Percentiles rank a stretch among this genome's conserved stretches.
These are phyloP conservation scores for Agrotis puta DNA, from an alignment of 2,888 invertebrate species.

Conservation along the genomic window DNA sequence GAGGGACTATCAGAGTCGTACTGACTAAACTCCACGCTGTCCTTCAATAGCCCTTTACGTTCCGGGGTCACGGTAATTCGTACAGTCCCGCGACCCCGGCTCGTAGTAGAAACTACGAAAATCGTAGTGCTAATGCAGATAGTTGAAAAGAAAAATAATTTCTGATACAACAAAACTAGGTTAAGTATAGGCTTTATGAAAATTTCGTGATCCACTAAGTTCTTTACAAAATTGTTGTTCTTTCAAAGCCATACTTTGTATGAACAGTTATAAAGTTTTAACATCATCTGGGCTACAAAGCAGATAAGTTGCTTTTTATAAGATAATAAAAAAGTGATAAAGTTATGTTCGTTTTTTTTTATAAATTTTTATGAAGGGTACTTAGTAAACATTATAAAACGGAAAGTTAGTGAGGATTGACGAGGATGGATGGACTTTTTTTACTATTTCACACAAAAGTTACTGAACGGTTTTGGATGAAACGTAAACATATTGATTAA, in stretches of 20 bases:
- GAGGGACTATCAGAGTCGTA: no score
- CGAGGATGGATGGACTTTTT: no score
- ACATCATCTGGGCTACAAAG: constrained; percentile 11
- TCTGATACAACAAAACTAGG: not conserved
- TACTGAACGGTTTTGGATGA: no score
- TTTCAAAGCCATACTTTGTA: constrained; percentile 35
- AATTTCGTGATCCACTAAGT: constrained; percentile 9
- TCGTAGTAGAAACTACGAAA: constrained; percentile 27
- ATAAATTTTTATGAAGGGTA: not conserved
- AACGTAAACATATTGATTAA: no score
- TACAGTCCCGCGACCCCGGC: no score
- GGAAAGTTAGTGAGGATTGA: no score
- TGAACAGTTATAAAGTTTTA: constrained; percentile 53
- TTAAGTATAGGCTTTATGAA: constrained; percentile 3
- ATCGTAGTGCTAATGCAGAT: not conserved
- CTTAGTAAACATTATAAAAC: not conserved
- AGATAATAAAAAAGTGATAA: not conserved
- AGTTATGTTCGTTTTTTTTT: not conserved
- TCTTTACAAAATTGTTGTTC: constrained; percentile 15
- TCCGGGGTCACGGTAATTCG: no score
- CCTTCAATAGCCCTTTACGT: no score
- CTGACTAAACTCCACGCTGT: no score
- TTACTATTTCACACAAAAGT: no score
- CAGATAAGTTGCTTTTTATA: constrained; percentile 1
- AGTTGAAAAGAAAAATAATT: not conserved